These are phyloP conservation scores for Stenotaenia linearis DNA, from an alignment of 2,888 invertebrate species.

Conservation along the genomic window DNA sequence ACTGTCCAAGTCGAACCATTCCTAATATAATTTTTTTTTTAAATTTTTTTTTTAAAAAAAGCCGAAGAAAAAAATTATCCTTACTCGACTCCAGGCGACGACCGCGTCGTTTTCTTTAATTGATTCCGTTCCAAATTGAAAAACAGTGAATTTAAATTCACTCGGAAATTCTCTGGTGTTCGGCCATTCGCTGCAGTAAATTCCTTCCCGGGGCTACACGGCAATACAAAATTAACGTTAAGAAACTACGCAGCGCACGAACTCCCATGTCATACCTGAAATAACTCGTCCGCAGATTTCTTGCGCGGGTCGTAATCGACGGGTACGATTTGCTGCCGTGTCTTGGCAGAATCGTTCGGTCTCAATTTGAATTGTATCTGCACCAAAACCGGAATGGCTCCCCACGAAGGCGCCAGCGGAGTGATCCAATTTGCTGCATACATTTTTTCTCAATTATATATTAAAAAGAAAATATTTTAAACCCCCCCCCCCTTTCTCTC, in stretches of 20 bases:
- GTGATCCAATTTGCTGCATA: not conserved
- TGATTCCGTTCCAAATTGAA: not conserved
- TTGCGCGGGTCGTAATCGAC: not conserved
- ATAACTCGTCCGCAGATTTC: not conserved
- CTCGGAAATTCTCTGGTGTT: not conserved
- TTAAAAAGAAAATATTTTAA: no score
- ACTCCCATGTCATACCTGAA: no score
- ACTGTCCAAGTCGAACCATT: not conserved
- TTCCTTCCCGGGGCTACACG: not conserved
- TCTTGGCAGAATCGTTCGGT: not conserved
- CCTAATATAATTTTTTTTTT: not conserved
- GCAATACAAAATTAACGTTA: no score
- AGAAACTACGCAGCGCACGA: no score
- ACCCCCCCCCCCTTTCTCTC: no score
- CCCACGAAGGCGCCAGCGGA: not conserved
- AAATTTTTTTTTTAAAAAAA: not conserved
- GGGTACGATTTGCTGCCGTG: not conserved
- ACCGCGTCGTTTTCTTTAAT: not conserved
- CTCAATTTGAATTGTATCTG: not conserved
- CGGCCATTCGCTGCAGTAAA: not conserved
- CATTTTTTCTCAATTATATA: no score
- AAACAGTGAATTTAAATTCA: not conserved
- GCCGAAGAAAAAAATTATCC: no score
- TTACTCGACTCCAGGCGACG: not conserved
- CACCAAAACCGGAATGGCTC: not conserved